A percentile compares a stretch with the other conserved stretches of the same genome.
Evolutionary conservation across 2,888 invertebrate genomes (phyloP).

Genomic region (Neelides folsomi): DNA sequence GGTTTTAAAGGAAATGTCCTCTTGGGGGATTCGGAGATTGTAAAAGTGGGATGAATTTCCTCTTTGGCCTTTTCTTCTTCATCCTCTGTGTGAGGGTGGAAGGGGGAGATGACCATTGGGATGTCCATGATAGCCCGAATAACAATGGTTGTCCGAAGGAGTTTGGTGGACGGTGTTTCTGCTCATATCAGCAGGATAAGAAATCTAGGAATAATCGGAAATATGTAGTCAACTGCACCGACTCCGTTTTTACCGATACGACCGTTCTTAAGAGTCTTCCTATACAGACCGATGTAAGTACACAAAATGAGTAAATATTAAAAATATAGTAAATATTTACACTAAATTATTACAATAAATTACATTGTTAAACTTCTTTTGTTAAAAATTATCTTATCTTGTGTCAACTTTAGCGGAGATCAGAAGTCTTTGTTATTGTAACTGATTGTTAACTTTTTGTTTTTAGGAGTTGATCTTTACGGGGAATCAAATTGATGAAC

Average conservation of each 20-base stretch:
- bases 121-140: too few relatives aligned
- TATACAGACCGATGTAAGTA: conserved; percentile 45
- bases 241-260: conserved; percentile 47
- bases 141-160: not conserved
- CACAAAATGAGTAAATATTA: not conserved
- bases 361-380: not conserved
- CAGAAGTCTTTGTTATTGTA: not conserved
- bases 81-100: too few relatives aligned
- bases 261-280: conserved; percentile 50
- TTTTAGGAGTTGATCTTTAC: conserved; percentile 53
- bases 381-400: not conserved
- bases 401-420: too few relatives aligned
- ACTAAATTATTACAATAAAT: not conserved
- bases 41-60: too few relatives aligned
- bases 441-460: conserved; percentile 3
- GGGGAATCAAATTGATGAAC: conserved; percentile 51
- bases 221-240: conserved; percentile 52
- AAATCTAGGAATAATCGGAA: not conserved
- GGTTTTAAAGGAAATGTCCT: too few relatives aligned
- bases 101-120: too few relatives aligned
- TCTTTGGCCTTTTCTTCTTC: too few relatives aligned
- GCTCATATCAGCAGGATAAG: not conserved
- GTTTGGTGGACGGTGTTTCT: conserved; percentile 1
- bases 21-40: too few relatives aligned
- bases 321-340: not conserved